Evolutionary conservation across 1,140 invertebrate genomes (phyloP), one percentile per base, ranked within the genome.

Genomic region (Lordiphosa mommai): DNA sequence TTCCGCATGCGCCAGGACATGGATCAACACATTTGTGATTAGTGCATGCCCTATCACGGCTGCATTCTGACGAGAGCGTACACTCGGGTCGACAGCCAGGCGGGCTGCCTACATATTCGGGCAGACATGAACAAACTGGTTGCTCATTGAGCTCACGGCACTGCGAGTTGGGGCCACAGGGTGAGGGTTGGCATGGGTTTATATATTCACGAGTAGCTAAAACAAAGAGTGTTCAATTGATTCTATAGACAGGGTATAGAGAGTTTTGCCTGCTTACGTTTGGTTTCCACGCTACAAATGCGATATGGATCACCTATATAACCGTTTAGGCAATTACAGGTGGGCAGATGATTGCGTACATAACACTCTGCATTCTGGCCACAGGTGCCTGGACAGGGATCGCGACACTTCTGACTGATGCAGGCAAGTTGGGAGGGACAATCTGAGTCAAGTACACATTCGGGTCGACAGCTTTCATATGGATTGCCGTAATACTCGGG

Each of bases 61-160:
- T 88, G 84, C 94, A 95, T 70, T 95, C 93, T 1, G 91, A 90
- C 61, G 92, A 93, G 0, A 92, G 84, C 0, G 92, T 87, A 65
- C 93, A 94, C 86, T 93, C 93, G 3, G 93, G 92, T 73, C 93
- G 89, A 82, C 94, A 95, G 5, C 92, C 92, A 79, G 94, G 94
- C 2, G 94, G 94, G 89, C 93, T 94, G 17, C 95, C 94, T 50
- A 93, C 91, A 73, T 93, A 95, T 14, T 93, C 92, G 1, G 92
- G 89, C 8, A 93, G 82, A 82, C 95, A 96, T 16, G 92, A 91
- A 84, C 95, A 96, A 20, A 92, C 90, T 10, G 92, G 93, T 40
- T 92, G 91, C 56, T 87, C 56, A 44, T 91, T 91, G 0, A 92
- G 89, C 80, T 93, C 92, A 59, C 92, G 90, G 70, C 94, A 96